These are phyloP conservation scores for Bovichtus variegatus DNA, from an alignment of 2,797 vertebrate species.

Conservation along the genomic window DNA sequence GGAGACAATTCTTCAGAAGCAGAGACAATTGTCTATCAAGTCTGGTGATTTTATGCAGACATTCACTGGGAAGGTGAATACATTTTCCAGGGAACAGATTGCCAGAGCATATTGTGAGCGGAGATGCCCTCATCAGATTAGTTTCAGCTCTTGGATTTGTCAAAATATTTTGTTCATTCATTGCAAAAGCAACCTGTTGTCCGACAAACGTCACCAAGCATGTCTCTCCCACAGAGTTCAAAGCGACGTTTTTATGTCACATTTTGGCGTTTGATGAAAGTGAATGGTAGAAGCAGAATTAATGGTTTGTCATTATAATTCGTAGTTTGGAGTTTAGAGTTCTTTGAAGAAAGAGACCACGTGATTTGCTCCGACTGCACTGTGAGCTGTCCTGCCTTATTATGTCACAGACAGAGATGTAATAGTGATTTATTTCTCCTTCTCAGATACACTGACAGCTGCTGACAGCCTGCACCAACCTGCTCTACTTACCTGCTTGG, in stretches of 20 bases:
- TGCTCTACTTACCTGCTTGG: conserved; percentile 14
- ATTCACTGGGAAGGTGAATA: conserved; percentile 48
- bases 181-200: conserved; percentile 62
- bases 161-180: conserved; percentile 75
- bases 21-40: conserved; percentile 2
- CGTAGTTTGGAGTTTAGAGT: neutral
- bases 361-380: conserved; percentile 9
- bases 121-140: conserved; percentile 70
- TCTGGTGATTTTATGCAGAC: neutral
- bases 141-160: conserved; percentile 72
- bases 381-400: conserved; percentile 12
- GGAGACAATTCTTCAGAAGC: conserved; percentile 1
- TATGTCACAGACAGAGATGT: conserved; percentile 25
- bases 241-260: neutral
- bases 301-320: conserved; percentile 7
- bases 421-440: conserved; percentile 32
- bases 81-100: conserved; percentile 71
- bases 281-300: neutral
- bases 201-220: conserved; percentile 12
- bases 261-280: conserved; percentile 23
- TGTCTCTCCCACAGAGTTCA: neutral
- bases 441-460: conserved; percentile 58
- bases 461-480: conserved; percentile 25
- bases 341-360: conserved; percentile 21
- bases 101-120: conserved; percentile 77